phyloP scores from a whole-genome alignment of 2,797 vertebrate species.

The Okamejei kenojei region DNA sequence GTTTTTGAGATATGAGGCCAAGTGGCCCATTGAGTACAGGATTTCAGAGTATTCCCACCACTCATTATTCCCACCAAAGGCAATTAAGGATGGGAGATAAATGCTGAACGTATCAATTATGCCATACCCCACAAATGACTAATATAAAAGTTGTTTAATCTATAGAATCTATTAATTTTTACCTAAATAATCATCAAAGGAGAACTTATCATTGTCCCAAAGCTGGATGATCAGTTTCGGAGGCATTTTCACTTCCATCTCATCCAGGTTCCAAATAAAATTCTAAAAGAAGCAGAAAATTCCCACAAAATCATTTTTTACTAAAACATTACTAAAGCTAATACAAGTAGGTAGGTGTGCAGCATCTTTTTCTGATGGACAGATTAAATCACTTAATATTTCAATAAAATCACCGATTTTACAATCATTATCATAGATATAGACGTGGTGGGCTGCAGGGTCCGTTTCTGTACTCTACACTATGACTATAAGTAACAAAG shows the following conservation, averaged over 20 bases:
- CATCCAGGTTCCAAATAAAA: slow-evolving; percentile 52
- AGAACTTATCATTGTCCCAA: slow-evolving; percentile 62
- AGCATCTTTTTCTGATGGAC: not conserved
- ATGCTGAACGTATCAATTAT: no score
- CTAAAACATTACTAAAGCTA: no score
- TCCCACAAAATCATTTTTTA: not conserved
- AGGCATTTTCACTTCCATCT: slow-evolving; percentile 53
- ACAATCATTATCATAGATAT: no score
- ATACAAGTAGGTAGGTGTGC: not conserved
- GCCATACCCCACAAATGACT: no score
- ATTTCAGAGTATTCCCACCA: no score
- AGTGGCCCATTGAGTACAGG: no score
- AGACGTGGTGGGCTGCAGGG: no score
- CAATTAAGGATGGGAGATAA: no score
- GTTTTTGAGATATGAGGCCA: no score
- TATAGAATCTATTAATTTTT: slow-evolving; percentile 39
- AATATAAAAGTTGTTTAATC: no score
- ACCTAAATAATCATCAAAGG: slow-evolving; percentile 58
- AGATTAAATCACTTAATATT: not conserved
- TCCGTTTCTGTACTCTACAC: no score
- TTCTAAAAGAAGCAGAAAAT: slow-evolving; percentile 43
- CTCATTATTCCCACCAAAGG: no score
- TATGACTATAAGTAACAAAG: not conserved
- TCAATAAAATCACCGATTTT: not conserved
- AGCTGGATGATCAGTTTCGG: slow-evolving; percentile 61